Evolutionary conservation across 2,888 invertebrate species (phyloP), one percentile per base, ranked within the genome.

Genomic region (Macrosoma leucophasiata): DNA sequence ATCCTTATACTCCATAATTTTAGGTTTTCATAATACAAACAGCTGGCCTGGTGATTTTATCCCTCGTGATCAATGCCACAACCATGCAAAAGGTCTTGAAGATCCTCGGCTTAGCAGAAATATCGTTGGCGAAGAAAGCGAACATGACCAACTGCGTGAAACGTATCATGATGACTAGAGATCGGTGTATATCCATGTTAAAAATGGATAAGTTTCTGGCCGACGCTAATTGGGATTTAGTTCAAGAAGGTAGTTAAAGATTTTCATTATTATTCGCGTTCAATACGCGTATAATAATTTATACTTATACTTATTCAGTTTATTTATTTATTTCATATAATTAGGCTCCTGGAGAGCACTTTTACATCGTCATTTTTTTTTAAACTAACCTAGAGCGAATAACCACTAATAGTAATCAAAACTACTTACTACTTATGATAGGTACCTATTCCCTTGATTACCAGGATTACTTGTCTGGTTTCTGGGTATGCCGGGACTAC

Each of bases 171-270:
- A 41, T 62, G 38, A 82, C 82, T 1, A 62, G 86, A 12, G 81
- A 82, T 27, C 63, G 85, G 2, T 81, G 86, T 5, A 69, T 88
- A 4, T 85, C 84, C 1, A 84, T 87, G 72, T 61, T 88, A 27
- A 87, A 88, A 55, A 87, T 87, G 75, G 88, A 89, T 50, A 87
- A 88, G 60, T 89, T 89, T 55, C 62, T 89, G 2, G 86, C 88
- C 27, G 89, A 89, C 62, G 87, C 88, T 17, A 87, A 89, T 48
- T 89, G 89, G 89, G 74, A 82, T 25, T 53, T 86, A 13, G 88
- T 89, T 0, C 76, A 84, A 15, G 70, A 63, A 46, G 77, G 79
- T 60, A 12, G n/a, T n/a, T n/a, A n/a, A n/a, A n/a, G n/a, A n/a
- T n/a, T n/a, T n/a, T n/a, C n/a, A n/a, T n/a, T n/a, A n/a, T n/a